phyloP scores from a whole-genome alignment of 1,140 invertebrate species.

The Bombyx mandarina region DNA sequence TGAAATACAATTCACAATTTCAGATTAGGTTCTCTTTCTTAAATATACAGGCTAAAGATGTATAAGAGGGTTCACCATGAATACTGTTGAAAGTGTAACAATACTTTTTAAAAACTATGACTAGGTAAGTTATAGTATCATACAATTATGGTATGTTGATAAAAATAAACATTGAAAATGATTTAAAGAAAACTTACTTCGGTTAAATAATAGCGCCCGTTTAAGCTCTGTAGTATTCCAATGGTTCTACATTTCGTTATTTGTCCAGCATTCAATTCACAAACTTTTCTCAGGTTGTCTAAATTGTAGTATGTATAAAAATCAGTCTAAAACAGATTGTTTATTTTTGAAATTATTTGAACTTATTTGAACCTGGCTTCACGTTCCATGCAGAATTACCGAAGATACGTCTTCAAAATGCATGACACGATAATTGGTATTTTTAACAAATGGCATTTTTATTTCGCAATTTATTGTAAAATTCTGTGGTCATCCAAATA shows the following conservation, averaged over 20 bases:
- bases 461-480: background rate
- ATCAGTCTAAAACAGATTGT: slow-evolving; percentile 27
- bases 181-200: slow-evolving; percentile 28
- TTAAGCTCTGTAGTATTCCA: slow-evolving; percentile 37
- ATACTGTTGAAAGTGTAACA: too few species aligned
- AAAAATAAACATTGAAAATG: slow-evolving; percentile 3
- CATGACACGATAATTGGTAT: slow-evolving; percentile 21
- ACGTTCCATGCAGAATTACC: too few species aligned
- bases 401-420: slow-evolving; percentile 22
- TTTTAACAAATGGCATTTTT: slow-evolving; percentile 19
- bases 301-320: slow-evolving; percentile 31
- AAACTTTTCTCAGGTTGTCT: slow-evolving; percentile 21
- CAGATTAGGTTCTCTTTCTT: too few species aligned
- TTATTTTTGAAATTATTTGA: too few species aligned
- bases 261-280: slow-evolving; percentile 19
- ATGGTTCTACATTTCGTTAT: slow-evolving; percentile 37
- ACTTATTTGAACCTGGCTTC: too few species aligned
- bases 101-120: too few species aligned
- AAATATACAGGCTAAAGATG: too few species aligned
- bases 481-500: too few species aligned
- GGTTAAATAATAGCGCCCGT: slow-evolving; percentile 38
- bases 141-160: background rate
- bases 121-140: too few species aligned
- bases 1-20: background rate
- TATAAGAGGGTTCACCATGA: too few species aligned